Conservation (phyloP, 2,888 invertebrate species). For the Lordiphosa andalusiaca region DNA sequence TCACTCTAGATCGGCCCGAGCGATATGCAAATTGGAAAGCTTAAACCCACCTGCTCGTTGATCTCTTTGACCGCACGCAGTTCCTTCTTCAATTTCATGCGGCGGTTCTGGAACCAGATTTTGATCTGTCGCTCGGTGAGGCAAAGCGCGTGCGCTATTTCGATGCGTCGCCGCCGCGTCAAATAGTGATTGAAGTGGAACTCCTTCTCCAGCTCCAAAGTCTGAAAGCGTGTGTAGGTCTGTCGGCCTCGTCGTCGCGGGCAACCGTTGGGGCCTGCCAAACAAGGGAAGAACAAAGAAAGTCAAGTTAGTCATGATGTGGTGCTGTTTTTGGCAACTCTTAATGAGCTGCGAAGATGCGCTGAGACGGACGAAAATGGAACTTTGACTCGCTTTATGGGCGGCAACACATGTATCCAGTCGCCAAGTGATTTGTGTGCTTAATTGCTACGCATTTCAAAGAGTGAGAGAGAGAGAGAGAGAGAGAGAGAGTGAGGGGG, state of each 20-base stretch:
- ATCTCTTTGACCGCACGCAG: slow-evolving; percentile 96
- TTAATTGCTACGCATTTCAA: slow-evolving; percentile 20
- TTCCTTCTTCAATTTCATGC: slow-evolving; percentile 98
- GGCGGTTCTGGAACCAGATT: slow-evolving; percentile 97
- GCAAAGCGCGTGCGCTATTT: slow-evolving; percentile 97
- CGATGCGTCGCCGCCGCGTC: slow-evolving; percentile 96
- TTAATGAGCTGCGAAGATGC: slow-evolving; percentile 64
- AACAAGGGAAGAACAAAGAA: slow-evolving; percentile 58
- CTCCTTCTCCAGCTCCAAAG: slow-evolving; percentile 98
- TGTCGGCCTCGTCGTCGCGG: slow-evolving; percentile 96
- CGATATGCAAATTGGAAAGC: slow-evolving; percentile 16
- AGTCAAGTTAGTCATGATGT: slow-evolving; percentile 43
- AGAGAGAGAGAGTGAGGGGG: slow-evolving; percentile 9
- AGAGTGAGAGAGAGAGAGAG: not conserved
- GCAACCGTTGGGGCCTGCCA: slow-evolving; percentile 96
- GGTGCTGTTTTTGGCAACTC: slow-evolving; percentile 45
- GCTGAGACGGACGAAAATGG: slow-evolving; percentile 41
- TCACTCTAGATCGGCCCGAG: not conserved
- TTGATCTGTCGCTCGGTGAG: slow-evolving; percentile 98
- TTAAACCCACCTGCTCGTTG: slow-evolving; percentile 87
- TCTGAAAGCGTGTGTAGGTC: slow-evolving; percentile 99
- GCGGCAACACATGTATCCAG: slow-evolving; percentile 39
- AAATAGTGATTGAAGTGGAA: slow-evolving; percentile 99
- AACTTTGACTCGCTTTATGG: slow-evolving; percentile 24
- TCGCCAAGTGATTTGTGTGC: slow-evolving; percentile 49